A percentile compares a stretch with the other conserved stretches of the same genome.
phyloP scores from a whole-genome alignment of 1,140 invertebrate genomes.

The Drosophila triauraria region DNA sequence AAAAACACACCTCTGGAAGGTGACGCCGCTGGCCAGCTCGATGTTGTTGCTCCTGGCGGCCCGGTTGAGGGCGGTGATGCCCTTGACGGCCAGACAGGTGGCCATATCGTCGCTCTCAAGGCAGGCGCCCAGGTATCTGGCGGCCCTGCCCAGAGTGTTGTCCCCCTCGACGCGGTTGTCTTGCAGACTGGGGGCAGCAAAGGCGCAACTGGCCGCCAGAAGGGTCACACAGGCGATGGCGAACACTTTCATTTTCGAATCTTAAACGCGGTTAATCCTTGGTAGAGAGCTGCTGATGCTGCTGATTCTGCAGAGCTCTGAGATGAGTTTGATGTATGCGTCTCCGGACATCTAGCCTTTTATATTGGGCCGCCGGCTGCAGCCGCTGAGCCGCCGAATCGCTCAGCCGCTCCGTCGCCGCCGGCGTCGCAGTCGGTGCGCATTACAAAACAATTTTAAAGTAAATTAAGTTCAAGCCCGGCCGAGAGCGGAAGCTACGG shows the following conservation, averaged over 20 bases:
- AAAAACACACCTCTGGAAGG: constrained; percentile 86
- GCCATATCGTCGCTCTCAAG: constrained; percentile 85
- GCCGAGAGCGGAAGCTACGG: constrained; percentile 65
- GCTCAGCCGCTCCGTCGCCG: constrained; percentile 50
- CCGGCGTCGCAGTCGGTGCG: constrained; percentile 44
- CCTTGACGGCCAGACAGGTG: constrained; percentile 87
- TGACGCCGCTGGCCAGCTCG: constrained; percentile 87
- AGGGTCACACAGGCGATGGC: constrained; percentile 71
- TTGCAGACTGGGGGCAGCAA: constrained; percentile 81
- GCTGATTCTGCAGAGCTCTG: constrained; percentile 62
- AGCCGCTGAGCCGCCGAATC: background rate
- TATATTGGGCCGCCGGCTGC: constrained; percentile 72
- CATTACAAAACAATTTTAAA: constrained; percentile 84
- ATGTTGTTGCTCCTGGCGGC: constrained; percentile 87
- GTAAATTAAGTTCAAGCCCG: constrained; percentile 70
- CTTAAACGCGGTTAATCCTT: constrained; percentile 70
- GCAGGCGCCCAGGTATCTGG: constrained; percentile 79
- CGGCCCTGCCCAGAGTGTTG: constrained; percentile 67
- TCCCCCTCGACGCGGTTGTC: constrained; percentile 82
- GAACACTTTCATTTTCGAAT: constrained; percentile 85
- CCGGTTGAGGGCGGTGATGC: constrained; percentile 86
- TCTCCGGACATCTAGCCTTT: constrained; percentile 70
- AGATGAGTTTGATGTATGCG: constrained; percentile 85
- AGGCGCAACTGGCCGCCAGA: constrained; percentile 71
- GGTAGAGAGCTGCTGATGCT: constrained; percentile 40